Evolutionary conservation across 2,113 vertebrate species (phyloP), one percentile per base, ranked within the genome.

Genomic region (Sterrhoptilus dennistouni): DNA sequence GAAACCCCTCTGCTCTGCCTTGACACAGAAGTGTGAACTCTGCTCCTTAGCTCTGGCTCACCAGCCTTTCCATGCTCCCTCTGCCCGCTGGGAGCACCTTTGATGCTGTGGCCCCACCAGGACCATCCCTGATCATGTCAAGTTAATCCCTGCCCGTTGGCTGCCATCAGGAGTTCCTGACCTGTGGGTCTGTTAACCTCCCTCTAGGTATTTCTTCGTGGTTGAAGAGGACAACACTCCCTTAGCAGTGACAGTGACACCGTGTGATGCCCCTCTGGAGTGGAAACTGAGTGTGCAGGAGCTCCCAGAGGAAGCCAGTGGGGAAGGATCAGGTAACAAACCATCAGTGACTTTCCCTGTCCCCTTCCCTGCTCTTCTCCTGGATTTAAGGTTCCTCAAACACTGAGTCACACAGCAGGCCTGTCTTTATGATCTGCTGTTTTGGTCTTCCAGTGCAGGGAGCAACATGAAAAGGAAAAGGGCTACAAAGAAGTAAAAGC

Each of bases 191-290:
- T 95, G 35, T 77, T 72, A 45, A 38, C 72, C 47, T 90, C 74
- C 59, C 36, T 40, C 15, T 94, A 99, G 99, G 98, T 99, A 99
- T 95, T 99, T 99, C 97, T 99, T 99, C 90, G 98, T 99, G 97
- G 99, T 99, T 82, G 99, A 99, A 91, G 99, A 99, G 94, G 99
- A 99, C 96, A 99, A 99, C 97, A 99, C 99, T 24, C 99, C 99
- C 9, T 90, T 99, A 54, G 99, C 99, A 38, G 98, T 99, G 95
- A 99, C 99, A 0, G 98, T 99, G 96, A 99, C 99, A 14, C 99
- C 99, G 1, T 99, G 99, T 0, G 99, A 99, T 50, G 99, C 99
- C 14, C 99, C 99, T 65, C 97, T 99, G 88, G 99, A 99, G 96
- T 99, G 99, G 99, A 99, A 98, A 77, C 98, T 99, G 74, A 99